Percentiles rank a stretch among this genome's conserved stretches.
These are phyloP conservation scores for Asarcornis scutulata DNA, from an alignment of 2,113 vertebrate genomes.

Conservation along the genomic window DNA sequence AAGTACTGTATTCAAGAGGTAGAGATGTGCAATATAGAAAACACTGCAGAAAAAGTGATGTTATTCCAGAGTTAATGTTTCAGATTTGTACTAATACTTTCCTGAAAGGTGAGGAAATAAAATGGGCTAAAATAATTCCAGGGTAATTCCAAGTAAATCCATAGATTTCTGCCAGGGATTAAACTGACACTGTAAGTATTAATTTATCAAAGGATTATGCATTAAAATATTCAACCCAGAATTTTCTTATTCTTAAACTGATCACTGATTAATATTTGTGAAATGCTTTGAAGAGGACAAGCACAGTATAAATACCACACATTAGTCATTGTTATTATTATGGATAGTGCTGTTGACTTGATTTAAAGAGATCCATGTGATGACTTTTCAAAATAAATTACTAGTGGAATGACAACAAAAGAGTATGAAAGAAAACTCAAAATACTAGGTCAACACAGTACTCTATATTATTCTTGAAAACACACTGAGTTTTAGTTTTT, in stretches of 20 bases:
- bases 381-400: constrained; percentile 10
- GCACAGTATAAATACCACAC: neutral
- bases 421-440: neutral
- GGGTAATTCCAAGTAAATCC: neutral
- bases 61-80: neutral
- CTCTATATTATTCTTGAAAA: constrained; percentile 10
- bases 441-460: neutral
- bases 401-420: neutral
- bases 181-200: neutral
- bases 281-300: constrained; percentile 10
- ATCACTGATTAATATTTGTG: neutral
- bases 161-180: neutral
- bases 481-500: neutral
- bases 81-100: neutral
- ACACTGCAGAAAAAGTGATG: neutral
- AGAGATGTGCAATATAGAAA: neutral
- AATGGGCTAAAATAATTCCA: fast-evolving
- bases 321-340: neutral
- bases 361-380: constrained; percentile 9
- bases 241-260: neutral
- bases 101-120: neutral
- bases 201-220: neutral
- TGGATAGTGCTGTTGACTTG: neutral
- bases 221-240: neutral
- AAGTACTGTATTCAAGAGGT: neutral